These are phyloP conservation scores for Pelodytes ibericus DNA, from an alignment of 2,797 vertebrate species.

Conservation along the genomic window DNA sequence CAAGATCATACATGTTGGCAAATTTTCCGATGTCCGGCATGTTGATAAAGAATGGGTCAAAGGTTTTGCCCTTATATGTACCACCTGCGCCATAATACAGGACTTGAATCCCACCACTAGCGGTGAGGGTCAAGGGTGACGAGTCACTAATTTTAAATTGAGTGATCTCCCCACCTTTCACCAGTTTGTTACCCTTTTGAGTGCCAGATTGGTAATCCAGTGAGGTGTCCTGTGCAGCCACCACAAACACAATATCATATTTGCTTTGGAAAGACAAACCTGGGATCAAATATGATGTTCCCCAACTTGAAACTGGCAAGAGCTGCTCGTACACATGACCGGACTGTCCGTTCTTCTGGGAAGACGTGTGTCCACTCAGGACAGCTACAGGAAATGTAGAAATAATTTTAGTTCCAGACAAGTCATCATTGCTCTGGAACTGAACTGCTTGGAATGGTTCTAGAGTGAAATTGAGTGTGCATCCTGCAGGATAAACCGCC, in stretches of 20 bases:
- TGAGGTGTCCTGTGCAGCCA: conserved; percentile 69
- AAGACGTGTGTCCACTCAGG: conserved; percentile 74
- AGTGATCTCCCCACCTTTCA: background rate
- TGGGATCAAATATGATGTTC: conserved; percentile 70
- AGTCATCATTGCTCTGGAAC: conserved; percentile 65
- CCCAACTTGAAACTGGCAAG: conserved; percentile 74
- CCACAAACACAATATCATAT: conserved; percentile 68
- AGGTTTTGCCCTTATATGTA: fast-evolving
- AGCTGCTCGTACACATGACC: conserved; percentile 79
- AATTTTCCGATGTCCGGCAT: conserved; percentile 62
- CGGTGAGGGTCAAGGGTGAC: conserved; percentile 64
- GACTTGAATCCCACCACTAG: conserved; percentile 73
- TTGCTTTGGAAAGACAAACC: conserved; percentile 64
- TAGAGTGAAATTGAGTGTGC: conserved; percentile 63
- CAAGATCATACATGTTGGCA: conserved; percentile 61
- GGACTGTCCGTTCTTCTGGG: conserved; percentile 67
- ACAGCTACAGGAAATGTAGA: conserved; percentile 72
- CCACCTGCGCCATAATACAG: conserved; percentile 72
- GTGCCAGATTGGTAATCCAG: conserved; percentile 56
- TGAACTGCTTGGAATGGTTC: conserved; percentile 71
- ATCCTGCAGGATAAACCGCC: conserved; percentile 38
- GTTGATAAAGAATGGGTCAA: conserved; percentile 71
- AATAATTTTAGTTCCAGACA: conserved; percentile 70
- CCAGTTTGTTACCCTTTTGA: background rate
- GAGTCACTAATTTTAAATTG: conserved; percentile 50